These are phyloP conservation scores for Pollimyrus isidori DNA, from an alignment of 2,113 vertebrate genomes.

Conservation along the genomic window DNA sequence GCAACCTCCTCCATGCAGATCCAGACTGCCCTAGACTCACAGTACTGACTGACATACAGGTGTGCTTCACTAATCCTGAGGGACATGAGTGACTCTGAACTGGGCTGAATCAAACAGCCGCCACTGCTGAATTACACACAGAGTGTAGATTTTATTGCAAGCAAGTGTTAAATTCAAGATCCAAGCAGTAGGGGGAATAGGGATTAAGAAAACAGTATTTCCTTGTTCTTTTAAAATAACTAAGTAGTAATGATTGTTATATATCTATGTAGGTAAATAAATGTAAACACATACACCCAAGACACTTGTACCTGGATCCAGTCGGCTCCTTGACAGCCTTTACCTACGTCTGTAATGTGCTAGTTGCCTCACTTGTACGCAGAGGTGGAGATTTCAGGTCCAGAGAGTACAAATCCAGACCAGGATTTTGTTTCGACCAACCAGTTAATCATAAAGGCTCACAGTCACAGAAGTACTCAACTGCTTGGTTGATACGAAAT, in stretches of 20 bases:
- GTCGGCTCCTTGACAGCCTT: background rate
- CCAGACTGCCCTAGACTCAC: background rate
- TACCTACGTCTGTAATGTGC: background rate
- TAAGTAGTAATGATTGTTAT: background rate
- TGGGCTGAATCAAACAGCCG: background rate
- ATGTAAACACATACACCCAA: background rate
- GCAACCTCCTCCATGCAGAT: background rate
- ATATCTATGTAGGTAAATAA: background rate
- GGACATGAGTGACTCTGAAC: background rate
- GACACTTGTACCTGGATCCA: background rate
- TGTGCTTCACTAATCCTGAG: background rate
- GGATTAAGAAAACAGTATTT: background rate
- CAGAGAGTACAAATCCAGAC: no score
- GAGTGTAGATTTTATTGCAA: background rate
- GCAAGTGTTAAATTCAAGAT: background rate
- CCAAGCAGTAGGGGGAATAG: background rate
- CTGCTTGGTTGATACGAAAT: no score
- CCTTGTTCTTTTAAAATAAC: background rate
- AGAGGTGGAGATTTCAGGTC: no score
- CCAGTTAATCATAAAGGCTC: no score
- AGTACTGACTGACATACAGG: background rate
- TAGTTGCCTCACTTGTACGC: background rate
- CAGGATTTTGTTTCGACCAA: no score
- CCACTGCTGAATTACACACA: background rate
- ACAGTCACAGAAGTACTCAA: no score